phyloP scores from a whole-genome alignment of 64 coral and sea anemone species.

The Porites lutea region DNA sequence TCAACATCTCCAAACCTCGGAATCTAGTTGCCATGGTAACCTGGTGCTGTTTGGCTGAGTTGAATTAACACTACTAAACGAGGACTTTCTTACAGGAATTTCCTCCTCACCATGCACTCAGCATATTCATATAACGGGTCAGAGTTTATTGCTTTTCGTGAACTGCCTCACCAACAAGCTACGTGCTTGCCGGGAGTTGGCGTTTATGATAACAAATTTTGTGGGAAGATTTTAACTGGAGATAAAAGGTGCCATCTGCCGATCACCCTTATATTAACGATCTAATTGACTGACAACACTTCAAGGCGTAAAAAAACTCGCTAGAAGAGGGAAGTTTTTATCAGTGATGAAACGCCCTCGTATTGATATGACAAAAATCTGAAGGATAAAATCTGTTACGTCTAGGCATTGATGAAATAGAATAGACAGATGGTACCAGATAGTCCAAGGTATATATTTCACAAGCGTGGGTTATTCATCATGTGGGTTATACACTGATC shows the following conservation, averaged over 20 bases:
- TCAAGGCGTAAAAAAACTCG: neutral
- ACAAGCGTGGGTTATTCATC: neutral
- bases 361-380: neutral
- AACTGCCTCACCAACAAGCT: no score
- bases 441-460: neutral
- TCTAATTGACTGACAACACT: neutral
- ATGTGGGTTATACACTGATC: neutral
- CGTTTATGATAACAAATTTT: neutral
- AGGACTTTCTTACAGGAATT: no score
- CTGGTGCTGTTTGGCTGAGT: no score
- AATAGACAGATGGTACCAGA: neutral
- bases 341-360: neutral
- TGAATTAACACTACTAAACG: no score
- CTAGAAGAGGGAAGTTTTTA: neutral
- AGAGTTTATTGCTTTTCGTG: no score
- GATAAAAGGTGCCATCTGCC: neutral
- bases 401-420: no score
- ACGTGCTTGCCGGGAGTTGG: no score
- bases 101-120: no score
- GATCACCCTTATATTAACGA: neutral
- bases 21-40: no score
- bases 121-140: no score
- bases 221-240: neutral
- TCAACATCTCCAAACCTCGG: no score
- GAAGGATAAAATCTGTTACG: neutral